A percentile compares a stretch with the other conserved stretches of the same genome.
phyloP scores from a whole-genome alignment of 2,797 vertebrate species.

The Megaceryle alcyon region DNA sequence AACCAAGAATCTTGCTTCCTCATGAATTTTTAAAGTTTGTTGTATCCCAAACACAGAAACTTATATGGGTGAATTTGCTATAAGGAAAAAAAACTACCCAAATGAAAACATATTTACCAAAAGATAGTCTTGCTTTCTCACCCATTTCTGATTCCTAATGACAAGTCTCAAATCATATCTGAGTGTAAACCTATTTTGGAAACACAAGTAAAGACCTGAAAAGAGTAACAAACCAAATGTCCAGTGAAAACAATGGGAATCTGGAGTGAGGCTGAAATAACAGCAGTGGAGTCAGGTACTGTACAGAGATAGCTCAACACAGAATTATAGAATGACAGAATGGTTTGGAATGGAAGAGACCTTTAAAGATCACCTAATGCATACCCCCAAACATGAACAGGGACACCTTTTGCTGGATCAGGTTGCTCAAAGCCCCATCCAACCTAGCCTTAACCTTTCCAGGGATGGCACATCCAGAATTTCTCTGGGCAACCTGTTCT shows the following conservation, averaged over 20 bases:
- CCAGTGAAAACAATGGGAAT: background rate
- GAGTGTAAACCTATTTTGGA: background rate
- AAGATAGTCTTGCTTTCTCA: background rate
- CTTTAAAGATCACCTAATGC: background rate
- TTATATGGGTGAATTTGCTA: background rate
- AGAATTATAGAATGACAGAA: background rate
- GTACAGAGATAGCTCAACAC: background rate
- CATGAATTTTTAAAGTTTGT: background rate
- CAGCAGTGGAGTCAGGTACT: background rate
- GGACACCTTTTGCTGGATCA: background rate
- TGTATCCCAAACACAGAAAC: background rate
- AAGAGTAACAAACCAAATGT: background rate
- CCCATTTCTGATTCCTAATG: background rate
- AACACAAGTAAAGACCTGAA: background rate
- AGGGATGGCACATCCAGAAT: rapidly evolving
- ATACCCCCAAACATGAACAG: rapidly evolving
- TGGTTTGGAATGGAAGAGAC: background rate
- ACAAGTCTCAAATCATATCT: background rate
- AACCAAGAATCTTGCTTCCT: background rate
- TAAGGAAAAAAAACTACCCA: background rate
- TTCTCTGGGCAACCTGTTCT: background rate
- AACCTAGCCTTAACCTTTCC: background rate
- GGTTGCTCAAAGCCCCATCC: background rate
- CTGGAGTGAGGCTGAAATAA: background rate
- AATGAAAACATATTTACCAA: rapidly evolving